Percentiles rank a stretch among this genome's conserved stretches.
These are phyloP conservation scores for Rotaria sp. DNA, from an alignment of 2,888 invertebrate species.

Conservation along the genomic window DNA sequence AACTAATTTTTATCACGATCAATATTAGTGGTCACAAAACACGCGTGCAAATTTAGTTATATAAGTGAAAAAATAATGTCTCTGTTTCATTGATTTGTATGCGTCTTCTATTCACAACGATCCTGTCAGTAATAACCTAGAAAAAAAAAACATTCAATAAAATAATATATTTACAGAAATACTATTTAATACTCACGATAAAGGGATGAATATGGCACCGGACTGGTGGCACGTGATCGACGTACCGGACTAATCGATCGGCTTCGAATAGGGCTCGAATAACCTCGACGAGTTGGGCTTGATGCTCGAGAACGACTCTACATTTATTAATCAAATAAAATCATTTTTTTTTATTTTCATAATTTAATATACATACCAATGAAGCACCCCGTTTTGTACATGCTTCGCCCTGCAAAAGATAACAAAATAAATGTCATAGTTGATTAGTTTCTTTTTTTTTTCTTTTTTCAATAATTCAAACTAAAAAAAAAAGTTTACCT, in stretches of 20 bases:
- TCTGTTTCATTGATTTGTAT: background rate
- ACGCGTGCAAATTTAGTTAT: background rate
- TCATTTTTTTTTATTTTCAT: background rate
- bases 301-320: slow-evolving; percentile 15
- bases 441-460: too few species aligned
- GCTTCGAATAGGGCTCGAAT: background rate
- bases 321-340: background rate
- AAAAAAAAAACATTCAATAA: background rate
- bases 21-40: background rate
- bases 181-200: background rate
- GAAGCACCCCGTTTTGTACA: slow-evolving; percentile 38
- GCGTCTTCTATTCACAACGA: background rate
- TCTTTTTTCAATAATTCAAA: too few species aligned
- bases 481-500: background rate
- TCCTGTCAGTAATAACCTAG: background rate
- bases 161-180: background rate
- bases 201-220: background rate
- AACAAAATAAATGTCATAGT: too few species aligned
- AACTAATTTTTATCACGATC: slow-evolving; percentile 1
- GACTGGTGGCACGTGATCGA: background rate
- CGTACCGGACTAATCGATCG: background rate
- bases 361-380: background rate
- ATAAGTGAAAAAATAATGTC: slow-evolving; percentile 19
- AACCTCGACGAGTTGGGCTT: background rate
- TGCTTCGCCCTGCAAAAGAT: background rate